Evolutionary conservation across 2,888 invertebrate species (phyloP).

Genomic region (Steromphala cineraria): DNA sequence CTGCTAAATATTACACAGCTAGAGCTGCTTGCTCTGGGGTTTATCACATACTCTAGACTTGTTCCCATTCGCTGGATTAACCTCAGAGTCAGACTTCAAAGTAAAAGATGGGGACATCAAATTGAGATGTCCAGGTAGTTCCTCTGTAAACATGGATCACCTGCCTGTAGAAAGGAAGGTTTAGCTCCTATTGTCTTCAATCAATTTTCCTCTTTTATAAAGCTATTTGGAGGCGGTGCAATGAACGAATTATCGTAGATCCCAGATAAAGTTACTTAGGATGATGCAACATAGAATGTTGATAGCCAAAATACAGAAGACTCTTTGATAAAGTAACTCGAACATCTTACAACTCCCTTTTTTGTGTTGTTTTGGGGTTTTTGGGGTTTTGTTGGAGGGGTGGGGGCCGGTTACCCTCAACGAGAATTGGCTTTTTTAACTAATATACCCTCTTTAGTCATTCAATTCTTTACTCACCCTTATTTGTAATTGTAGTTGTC

Average conservation of each 20-base stretch:
- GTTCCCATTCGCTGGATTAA: not conserved
- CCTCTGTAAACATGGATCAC: not conserved
- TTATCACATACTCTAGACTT: not conserved
- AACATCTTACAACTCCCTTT: too few relatives aligned
- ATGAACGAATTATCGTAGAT: not conserved
- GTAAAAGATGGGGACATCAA: not conserved
- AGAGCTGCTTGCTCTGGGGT: not conserved
- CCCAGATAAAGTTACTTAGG: not conserved
- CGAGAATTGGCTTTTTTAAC: too few relatives aligned
- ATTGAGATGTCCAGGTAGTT: not conserved
- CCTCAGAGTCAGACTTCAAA: not conserved
- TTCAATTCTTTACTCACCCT: too few relatives aligned
- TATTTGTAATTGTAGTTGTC: too few relatives aligned
- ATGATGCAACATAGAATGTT: not conserved
- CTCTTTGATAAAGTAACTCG: too few relatives aligned
- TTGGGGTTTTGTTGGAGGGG: too few relatives aligned
- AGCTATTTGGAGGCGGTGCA: not conserved
- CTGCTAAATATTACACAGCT: constrained; percentile 2
- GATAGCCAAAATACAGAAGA: too few relatives aligned
- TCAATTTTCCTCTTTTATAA: not conserved
- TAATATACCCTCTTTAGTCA: too few relatives aligned
- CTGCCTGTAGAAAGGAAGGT: not conserved
- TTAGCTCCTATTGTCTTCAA: not conserved
- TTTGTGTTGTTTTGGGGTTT: too few relatives aligned
- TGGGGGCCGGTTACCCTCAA: too few relatives aligned